phyloP scores from a whole-genome alignment of 2,797 vertebrate genomes.

The Craterocephalus amniculus region DNA sequence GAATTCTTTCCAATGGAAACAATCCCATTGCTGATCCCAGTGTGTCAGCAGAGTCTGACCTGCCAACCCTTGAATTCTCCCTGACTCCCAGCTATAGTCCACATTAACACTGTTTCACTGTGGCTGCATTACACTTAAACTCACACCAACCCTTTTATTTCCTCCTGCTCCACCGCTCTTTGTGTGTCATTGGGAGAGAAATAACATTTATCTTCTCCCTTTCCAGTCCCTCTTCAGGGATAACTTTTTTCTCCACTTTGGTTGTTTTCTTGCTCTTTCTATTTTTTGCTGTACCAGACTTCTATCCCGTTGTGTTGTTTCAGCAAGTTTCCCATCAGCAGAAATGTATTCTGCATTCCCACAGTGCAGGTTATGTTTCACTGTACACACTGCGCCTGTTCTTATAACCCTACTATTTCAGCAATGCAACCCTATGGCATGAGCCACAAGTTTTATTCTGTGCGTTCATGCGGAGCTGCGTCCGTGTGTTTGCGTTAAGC shows the following conservation, averaged over 20 bases:
- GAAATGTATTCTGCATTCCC: constrained; percentile 65
- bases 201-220: constrained; percentile 47
- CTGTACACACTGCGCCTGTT: constrained; percentile 58
- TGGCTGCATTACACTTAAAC: constrained; percentile 50
- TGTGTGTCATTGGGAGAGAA: constrained; percentile 44
- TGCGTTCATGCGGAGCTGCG: constrained; percentile 33
- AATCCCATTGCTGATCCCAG: constrained; percentile 83
- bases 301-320: constrained; percentile 67
- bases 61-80: constrained; percentile 71
- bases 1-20: constrained; percentile 90
- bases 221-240: constrained; percentile 41
- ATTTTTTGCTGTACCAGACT: constrained; percentile 54
- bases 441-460: constrained; percentile 41
- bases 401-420: constrained; percentile 62
- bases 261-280: constrained; percentile 63
- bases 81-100: constrained; percentile 65
- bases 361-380: constrained; percentile 65
- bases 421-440: constrained; percentile 32
- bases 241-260: constrained; percentile 22
- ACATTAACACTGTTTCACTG: constrained; percentile 65
- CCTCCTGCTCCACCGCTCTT: constrained; percentile 40
- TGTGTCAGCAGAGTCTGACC: constrained; percentile 82
- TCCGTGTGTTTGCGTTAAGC: constrained; percentile 50
- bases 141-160: constrained; percentile 45
- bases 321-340: constrained; percentile 73